Percentiles rank a stretch among this genome's conserved stretches.
Evolutionary conservation across 2,113 vertebrate genomes (phyloP).

Genomic region (Colossoma macropomum): DNA sequence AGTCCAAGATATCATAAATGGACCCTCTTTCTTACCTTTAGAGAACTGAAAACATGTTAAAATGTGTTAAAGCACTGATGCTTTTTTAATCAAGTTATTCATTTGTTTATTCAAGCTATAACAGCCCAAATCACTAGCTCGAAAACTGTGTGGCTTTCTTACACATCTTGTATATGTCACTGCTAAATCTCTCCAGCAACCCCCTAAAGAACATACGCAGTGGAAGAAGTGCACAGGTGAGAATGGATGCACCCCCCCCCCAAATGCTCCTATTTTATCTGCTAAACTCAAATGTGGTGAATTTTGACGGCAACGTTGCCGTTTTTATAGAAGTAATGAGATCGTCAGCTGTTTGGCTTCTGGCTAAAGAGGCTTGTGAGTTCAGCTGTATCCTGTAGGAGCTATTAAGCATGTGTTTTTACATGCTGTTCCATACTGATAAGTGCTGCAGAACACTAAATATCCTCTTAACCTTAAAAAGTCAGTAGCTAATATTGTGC

Average conservation of each 20-base stretch:
- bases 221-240: slow-evolving; percentile 56
- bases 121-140: no score
- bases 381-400: slow-evolving; percentile 40
- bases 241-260: slow-evolving; percentile 54
- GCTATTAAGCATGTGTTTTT: slow-evolving; percentile 62
- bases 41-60: no score
- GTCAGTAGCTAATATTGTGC: not conserved
- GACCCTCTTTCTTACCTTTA: no score
- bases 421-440: slow-evolving; percentile 31
- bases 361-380: slow-evolving; percentile 20
- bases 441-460: slow-evolving; percentile 22
- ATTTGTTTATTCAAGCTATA: no score
- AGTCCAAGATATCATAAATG: no score
- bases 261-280: slow-evolving; percentile 57
- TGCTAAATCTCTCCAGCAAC: no score
- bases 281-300: slow-evolving; percentile 48
- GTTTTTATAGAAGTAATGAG: slow-evolving; percentile 56
- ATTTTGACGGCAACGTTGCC: slow-evolving; percentile 48
- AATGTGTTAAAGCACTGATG: no score
- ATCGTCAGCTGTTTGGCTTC: slow-evolving; percentile 67
- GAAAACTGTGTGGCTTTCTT: no score
- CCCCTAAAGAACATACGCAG: not conserved
- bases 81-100: no score
- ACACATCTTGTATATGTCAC: not conserved
- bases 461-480: not conserved